Evolutionary conservation across 2,888 invertebrate genomes (phyloP).

Genomic region (Noctua janthina): DNA sequence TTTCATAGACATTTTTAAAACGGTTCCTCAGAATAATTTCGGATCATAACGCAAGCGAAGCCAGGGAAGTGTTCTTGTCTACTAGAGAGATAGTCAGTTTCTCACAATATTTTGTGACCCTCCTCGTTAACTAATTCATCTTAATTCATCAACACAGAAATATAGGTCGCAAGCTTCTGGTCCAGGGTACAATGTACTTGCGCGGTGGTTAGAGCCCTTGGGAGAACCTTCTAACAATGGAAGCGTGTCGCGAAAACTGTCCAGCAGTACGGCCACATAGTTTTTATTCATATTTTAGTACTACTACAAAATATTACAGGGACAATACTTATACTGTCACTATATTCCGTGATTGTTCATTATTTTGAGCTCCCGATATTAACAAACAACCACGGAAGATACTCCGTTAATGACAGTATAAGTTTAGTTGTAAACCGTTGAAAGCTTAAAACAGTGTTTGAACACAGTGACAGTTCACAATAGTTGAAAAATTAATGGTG

Average conservation of each 20-base stretch:
- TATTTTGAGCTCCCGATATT: too few species aligned
- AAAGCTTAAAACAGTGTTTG: too few species aligned
- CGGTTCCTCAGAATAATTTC: neutral
- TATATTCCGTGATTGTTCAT: too few species aligned
- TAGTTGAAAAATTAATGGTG: neutral
- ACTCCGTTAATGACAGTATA: too few species aligned
- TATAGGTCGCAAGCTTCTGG: neutral
- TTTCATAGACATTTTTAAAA: neutral
- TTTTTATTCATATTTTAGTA: neutral
- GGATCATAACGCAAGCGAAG: neutral
- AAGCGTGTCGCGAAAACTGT: neutral
- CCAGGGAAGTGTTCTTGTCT: neutral
- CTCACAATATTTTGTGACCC: neutral
- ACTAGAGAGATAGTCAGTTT: neutral
- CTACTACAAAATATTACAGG: neutral
- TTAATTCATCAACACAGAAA: neutral
- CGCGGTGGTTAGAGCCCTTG: neutral
- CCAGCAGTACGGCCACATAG: neutral
- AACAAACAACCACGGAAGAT: too few species aligned
- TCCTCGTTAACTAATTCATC: neutral
- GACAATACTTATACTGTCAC: too few species aligned
- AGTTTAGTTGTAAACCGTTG: too few species aligned
- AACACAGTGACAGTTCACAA: too few species aligned
- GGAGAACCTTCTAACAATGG: neutral
- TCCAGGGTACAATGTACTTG: neutral